A percentile compares a stretch with the other conserved stretches of the same genome.
Evolutionary conservation across 2,797 vertebrate genomes (phyloP).

Genomic region (Mormyrus proboscirostris): DNA sequence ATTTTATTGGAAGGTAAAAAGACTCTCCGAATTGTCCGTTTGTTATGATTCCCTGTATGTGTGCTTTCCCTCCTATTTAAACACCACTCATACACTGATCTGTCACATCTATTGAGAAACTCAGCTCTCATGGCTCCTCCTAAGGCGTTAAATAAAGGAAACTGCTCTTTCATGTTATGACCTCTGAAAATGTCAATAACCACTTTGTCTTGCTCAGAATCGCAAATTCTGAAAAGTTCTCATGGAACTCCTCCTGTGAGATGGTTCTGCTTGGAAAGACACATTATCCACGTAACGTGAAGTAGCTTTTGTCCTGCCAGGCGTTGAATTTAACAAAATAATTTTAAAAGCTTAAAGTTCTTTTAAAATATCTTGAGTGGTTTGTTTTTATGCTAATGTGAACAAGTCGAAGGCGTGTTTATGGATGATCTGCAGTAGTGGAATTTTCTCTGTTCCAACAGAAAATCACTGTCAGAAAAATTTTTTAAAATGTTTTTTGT

Average conservation of each 20-base stretch:
- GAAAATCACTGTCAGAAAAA: neutral
- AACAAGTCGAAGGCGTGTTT: neutral
- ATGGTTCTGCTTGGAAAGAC: neutral
- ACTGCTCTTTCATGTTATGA: constrained; percentile 14
- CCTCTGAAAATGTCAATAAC: neutral
- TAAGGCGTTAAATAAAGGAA: constrained; percentile 4
- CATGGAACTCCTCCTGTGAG: neutral
- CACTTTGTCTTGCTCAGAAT: neutral
- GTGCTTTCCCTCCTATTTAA: neutral
- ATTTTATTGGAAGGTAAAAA: constrained; percentile 30
- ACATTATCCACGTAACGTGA: neutral
- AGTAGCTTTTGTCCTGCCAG: neutral
- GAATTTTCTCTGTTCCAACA: neutral
- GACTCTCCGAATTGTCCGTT: constrained; percentile 35
- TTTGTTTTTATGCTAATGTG: neutral
- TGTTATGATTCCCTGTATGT: neutral
- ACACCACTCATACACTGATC: constrained; percentile 33
- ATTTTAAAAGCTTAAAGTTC: neutral
- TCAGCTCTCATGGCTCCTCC: constrained; percentile 16
- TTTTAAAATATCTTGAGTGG: neutral
- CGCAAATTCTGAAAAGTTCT: neutral
- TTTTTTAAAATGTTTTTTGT: neutral
- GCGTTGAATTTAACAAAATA: neutral
- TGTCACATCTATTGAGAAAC: constrained; percentile 29
- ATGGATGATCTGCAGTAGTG: neutral